Base-by-base conservation (phyloP, 2,113 vertebrate genomes). In the Morone saxatilis region DNA sequence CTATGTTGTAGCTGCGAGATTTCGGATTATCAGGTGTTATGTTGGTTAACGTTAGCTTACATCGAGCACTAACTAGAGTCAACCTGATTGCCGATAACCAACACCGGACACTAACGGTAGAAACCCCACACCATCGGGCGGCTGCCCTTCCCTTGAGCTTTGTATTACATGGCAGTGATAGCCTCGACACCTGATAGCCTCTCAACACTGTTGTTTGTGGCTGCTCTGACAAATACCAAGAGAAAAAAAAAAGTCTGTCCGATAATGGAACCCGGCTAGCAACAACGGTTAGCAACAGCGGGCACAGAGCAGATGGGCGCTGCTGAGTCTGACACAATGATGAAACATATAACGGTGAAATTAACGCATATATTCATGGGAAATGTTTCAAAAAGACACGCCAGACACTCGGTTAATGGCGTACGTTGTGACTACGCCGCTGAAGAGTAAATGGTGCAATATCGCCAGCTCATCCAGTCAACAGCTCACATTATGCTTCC, bases 301-400 rank as follows among this genome's bases (percentile, higher is more conserved):
- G 57, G 41, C 84, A 11, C 8, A 4, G 40, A 86, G 65, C 90
- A 88, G 83, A 91, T 76, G 88, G 83, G 36, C 47, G 78, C 62
- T 25, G 80, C 56, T 67, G 76, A 0, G 47, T 57, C 57, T 41
- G 71, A 45, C 68, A 45, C 57, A 61, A 50, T 40, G 25, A 57
- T 7, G 20, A 38, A 48, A 67, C 2, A 9, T 11, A 5, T 36
- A 73, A 56, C 54, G 7, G 20, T 0, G 9, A 36, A 36, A 50
- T 31, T 1, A 17, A 10, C 11, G 38, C 3, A 11, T 43, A 9
- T 2, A 40, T 17, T 8, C 40, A 5, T 2, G 11, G 12, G 5
- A 53, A 67, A 11, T 3, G 22, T 45, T n/a, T 11, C 1, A 9
- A 43, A 16, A 17, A 20, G 0, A 9, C 13, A 7, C 0, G 7